Percentiles rank a stretch among this genome's conserved stretches.
These are phyloP conservation scores for Adelphocoris suturalis DNA, from an alignment of 2,888 invertebrate species.

Conservation along the genomic window DNA sequence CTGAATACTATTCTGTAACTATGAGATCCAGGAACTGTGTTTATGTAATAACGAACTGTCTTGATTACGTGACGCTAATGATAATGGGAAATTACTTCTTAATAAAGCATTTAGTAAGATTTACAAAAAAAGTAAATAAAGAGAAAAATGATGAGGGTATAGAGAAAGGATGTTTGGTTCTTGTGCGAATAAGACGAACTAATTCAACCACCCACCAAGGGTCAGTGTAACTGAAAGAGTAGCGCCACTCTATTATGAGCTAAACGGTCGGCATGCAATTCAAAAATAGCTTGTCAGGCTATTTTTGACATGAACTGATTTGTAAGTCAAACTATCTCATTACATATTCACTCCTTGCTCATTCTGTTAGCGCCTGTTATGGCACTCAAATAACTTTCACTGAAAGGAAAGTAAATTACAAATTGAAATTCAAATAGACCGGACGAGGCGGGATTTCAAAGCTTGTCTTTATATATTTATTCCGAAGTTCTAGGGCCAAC, in stretches of 20 bases:
- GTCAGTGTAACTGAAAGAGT: not conserved
- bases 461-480: too few relatives aligned
- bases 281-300: not conserved
- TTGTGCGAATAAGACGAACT: too few relatives aligned
- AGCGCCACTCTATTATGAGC: slow-evolving; percentile 5
- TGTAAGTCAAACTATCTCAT: slow-evolving; percentile 28
- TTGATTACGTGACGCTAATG: too few relatives aligned
- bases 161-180: not conserved
- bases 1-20: too few relatives aligned
- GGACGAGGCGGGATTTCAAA: too few relatives aligned
- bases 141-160: not conserved
- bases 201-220: not conserved
- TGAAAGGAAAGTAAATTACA: not conserved
- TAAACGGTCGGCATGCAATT: slow-evolving; percentile 12
- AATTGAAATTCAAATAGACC: slow-evolving; percentile 19
- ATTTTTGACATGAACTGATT: slow-evolving; percentile 13
- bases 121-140: too few relatives aligned
- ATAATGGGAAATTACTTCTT: too few relatives aligned
- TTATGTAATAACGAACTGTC: too few relatives aligned
- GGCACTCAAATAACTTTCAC: not conserved
- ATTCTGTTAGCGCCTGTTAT: not conserved
- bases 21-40: too few relatives aligned
- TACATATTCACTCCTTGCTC: not conserved
- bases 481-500: too few relatives aligned
- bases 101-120: too few relatives aligned